Conservation (phyloP, 2,797 vertebrate species). For the Chloroceryle inda region DNA sequence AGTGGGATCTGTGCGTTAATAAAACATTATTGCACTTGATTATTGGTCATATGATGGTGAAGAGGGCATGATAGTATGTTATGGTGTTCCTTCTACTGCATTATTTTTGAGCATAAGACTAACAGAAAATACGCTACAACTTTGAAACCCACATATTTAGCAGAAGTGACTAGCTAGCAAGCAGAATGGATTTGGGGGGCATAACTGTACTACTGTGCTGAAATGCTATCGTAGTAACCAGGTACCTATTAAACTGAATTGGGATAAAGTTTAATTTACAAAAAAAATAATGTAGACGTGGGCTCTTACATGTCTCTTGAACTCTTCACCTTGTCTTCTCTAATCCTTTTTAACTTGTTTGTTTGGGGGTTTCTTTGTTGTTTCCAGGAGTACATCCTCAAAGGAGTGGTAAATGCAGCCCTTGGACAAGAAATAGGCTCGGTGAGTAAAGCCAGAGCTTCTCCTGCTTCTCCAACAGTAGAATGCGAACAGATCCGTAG, state of each 20-base stretch:
- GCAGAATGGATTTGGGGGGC: neutral
- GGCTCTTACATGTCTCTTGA: neutral
- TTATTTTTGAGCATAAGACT: neutral
- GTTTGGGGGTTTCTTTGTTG: neutral
- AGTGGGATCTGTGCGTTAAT: neutral
- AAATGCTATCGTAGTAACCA: neutral
- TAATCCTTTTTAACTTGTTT: neutral
- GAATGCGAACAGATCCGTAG: neutral
- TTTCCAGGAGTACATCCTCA: conserved; percentile 94
- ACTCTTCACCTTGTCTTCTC: neutral
- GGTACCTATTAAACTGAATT: neutral
- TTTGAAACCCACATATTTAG: neutral
- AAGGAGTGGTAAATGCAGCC: conserved; percentile 96
- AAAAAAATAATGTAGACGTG: neutral
- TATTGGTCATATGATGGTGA: neutral
- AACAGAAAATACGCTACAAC: neutral
- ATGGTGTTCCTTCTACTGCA: neutral
- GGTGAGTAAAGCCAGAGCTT: conserved; percentile 82
- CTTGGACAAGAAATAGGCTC: conserved; percentile 94
- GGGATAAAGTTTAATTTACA: neutral
- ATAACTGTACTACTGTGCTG: neutral
- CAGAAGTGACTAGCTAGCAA: neutral
- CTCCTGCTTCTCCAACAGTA: neutral
- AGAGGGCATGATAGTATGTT: neutral
- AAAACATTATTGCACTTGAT: neutral